Evolutionary conservation across 2,888 invertebrate genomes (phyloP).

Genomic region (Torymus auratus): DNA sequence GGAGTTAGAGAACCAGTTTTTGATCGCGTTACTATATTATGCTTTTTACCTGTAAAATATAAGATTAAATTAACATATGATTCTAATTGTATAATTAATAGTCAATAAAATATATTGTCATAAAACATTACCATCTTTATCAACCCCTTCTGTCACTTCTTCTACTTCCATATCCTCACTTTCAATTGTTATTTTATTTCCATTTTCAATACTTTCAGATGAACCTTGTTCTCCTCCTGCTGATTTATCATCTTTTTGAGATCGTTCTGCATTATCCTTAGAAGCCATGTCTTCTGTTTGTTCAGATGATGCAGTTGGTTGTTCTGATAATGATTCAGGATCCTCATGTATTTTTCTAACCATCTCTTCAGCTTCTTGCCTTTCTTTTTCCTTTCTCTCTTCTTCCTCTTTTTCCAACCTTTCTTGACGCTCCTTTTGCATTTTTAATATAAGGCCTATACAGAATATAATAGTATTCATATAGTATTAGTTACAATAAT

Average conservation of each 20-base stretch:
- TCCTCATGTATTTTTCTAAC: constrained; percentile 79
- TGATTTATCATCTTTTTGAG: constrained; percentile 19
- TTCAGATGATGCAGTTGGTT: constrained; percentile 55
- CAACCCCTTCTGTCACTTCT: constrained; percentile 45
- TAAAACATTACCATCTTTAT: constrained; percentile 56
- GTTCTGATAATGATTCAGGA: constrained; percentile 75
- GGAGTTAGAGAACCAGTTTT: constrained; percentile 83
- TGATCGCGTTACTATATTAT: constrained; percentile 80
- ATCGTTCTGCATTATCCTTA: constrained; percentile 19
- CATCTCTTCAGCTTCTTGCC: constrained; percentile 79
- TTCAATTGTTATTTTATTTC: constrained; percentile 36
- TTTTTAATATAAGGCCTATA: constrained; percentile 80
- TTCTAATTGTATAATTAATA: neutral
- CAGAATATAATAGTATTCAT: constrained; percentile 43
- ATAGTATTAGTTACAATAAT: no score
- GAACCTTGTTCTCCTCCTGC: constrained; percentile 71
- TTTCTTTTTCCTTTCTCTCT: constrained; percentile 78
- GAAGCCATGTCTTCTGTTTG: constrained; percentile 15
- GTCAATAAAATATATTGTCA: constrained; percentile 6
- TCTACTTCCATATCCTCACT: constrained; percentile 53
- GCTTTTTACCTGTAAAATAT: constrained; percentile 72
- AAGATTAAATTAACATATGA: neutral
- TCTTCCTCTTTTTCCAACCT: constrained; percentile 78
- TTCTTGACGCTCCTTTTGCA: constrained; percentile 82
- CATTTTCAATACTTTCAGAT: constrained; percentile 30